Evolutionary conservation across 2,113 vertebrate species (phyloP).

Genomic region (Serinus canaria): DNA sequence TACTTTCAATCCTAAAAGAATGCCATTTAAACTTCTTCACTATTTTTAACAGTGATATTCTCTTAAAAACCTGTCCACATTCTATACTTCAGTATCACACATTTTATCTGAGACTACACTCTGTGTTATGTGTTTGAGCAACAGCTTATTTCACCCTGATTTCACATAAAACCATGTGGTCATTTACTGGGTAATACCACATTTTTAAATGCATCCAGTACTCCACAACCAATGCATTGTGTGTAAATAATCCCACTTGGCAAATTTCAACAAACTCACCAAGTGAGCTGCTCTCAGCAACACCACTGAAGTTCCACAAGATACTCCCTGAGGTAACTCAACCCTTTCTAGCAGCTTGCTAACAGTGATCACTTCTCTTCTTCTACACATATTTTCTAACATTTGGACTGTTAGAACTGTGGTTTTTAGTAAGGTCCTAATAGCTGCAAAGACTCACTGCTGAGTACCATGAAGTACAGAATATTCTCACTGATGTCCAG

Average conservation of each 20-base stretch:
- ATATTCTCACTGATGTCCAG: background rate
- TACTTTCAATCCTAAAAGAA: background rate
- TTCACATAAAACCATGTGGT: background rate
- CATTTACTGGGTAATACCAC: background rate
- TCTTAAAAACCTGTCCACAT: background rate
- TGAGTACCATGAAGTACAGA: background rate
- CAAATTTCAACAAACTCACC: background rate
- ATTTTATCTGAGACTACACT: background rate
- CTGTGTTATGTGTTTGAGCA: background rate
- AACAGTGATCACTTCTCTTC: background rate
- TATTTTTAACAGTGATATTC: background rate
- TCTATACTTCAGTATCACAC: background rate
- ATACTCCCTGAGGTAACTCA: background rate
- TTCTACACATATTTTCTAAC: background rate
- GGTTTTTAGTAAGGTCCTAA: background rate
- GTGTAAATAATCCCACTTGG: background rate
- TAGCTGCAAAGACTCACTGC: constrained; percentile 32
- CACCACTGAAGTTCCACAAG: background rate
- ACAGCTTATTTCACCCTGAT: background rate
- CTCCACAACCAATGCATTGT: background rate
- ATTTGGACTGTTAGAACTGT: background rate
- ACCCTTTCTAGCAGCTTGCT: background rate
- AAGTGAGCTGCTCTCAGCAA: background rate
- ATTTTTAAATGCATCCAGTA: background rate
- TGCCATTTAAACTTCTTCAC: background rate